phyloP scores from a whole-genome alignment of 2,113 vertebrate genomes.

The Nematolebias whitei region DNA sequence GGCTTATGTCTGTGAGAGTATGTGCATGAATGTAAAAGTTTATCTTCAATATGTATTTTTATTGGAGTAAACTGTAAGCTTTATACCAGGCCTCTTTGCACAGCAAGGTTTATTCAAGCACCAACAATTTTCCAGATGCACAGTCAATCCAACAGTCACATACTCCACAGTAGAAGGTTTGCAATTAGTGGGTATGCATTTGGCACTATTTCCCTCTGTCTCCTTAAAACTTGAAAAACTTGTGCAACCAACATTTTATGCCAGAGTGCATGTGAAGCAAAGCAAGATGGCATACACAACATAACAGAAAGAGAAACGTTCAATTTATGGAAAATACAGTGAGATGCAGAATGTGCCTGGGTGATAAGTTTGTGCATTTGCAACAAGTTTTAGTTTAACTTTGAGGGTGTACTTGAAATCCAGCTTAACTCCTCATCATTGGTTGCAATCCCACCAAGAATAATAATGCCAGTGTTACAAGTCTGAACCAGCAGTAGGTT shows the following conservation, averaged over 20 bases:
- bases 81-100: not conserved
- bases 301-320: not conserved
- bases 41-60: conserved; percentile 5
- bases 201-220: not conserved
- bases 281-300: not conserved
- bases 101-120: not conserved
- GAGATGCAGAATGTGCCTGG: not conserved
- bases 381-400: not conserved
- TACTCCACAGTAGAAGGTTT: not conserved
- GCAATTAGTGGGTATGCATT: not conserved
- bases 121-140: not conserved
- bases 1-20: not conserved
- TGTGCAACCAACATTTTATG: not conserved
- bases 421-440: not conserved
- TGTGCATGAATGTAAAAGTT: conserved; percentile 1
- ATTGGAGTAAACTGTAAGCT: conserved; percentile 22
- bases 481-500: not conserved
- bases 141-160: not conserved
- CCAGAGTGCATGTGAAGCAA: no score
- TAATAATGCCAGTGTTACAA: not conserved
- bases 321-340: not conserved
- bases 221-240: not conserved
- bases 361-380: not conserved
- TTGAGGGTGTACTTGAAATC: no score
- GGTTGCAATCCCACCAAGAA: not conserved